Conservation (phyloP, 53 echinoderm and acorn worm species). For the Luidia sarsii region DNA sequence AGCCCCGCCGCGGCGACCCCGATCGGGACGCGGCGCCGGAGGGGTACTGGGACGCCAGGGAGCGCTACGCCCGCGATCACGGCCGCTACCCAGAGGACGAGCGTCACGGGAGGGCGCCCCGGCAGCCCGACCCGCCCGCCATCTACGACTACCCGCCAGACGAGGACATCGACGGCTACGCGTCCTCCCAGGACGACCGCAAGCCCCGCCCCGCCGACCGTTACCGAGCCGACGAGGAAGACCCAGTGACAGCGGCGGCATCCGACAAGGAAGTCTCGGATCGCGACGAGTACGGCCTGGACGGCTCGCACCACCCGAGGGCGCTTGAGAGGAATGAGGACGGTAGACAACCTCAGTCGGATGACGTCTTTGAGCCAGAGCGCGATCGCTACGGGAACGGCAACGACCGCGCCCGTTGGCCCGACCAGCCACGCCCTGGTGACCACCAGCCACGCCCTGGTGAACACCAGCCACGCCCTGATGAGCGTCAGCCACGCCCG, state of each 20-base stretch:
- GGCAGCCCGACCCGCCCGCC: background rate
- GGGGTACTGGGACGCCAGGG: constrained; percentile 32
- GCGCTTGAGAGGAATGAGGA: background rate
- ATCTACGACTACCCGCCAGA: constrained; percentile 31
- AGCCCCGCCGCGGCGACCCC: background rate
- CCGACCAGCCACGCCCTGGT: too few relatives aligned
- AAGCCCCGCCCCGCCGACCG: constrained; percentile 2
- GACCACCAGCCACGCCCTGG: too few relatives aligned
- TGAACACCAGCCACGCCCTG: too few relatives aligned
- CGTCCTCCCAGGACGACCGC: constrained; percentile 8
- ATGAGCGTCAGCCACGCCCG: background rate
- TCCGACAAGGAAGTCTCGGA: constrained; percentile 10
- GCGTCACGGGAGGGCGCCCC: background rate
- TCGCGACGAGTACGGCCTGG: background rate
- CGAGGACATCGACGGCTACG: constrained; percentile 33
- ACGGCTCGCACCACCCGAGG: background rate
- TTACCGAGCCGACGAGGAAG: constrained; percentile 12
- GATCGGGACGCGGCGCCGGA: background rate
- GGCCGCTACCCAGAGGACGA: background rate
- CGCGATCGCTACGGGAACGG: too few relatives aligned
- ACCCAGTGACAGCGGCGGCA: background rate
- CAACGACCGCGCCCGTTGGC: too few relatives aligned
- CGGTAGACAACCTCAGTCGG: background rate
- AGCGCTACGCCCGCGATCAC: constrained; percentile 3
- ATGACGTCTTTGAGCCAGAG: too few relatives aligned